Evolutionary conservation across 2,888 invertebrate species (phyloP), one percentile per base, ranked within the genome.

Genomic region (Xylophagus ater): DNA sequence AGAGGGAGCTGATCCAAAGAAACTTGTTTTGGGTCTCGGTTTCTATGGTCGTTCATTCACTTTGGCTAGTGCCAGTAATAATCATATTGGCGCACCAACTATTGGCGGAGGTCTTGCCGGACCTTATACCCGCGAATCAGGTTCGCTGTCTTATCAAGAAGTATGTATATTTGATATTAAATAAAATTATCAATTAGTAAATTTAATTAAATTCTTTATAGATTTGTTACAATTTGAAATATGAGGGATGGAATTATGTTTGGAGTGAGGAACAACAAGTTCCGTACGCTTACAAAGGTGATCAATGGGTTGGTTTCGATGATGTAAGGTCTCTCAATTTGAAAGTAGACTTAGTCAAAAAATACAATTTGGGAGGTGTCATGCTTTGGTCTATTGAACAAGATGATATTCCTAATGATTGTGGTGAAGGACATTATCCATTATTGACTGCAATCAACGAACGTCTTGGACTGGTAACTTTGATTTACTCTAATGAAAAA

Each of bases 351-450:
- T 37, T 25, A 3, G 43, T 36, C 44, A 55, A 67, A 60, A 44
- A 57, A 40, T 31, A 52, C 48, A 47, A 64, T 46, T 50, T 76
- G 4, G 73, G 67, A 19, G 77, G 74, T 37, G 67, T 63, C 2
- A 74, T 76, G 74, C 51, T 73, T 4, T 76, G 76, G 76, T 70
- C 73, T 17, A 55, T 76, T 9, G 76, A 76, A 50, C 71, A 71
- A 1, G 76, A 76, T 39, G 76, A 76, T 51, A 70, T 72, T 50
- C 55, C 43, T 10, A 73, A 72, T 12, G 47, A 48, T 4, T 73
- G 72, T 43, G 52, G 53, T 44, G 68, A 68, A 12, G 54, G 51
- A 4, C 58, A 59, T 41, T 72, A 63, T 53, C 68, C 71, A 5
- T 55, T 76, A 2, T 47, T 74, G 29, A 65, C 49, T 17, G 52